These are phyloP conservation scores for Myotis daubentonii DNA, from an alignment of 2,797 vertebrate species.

Conservation along the genomic window DNA sequence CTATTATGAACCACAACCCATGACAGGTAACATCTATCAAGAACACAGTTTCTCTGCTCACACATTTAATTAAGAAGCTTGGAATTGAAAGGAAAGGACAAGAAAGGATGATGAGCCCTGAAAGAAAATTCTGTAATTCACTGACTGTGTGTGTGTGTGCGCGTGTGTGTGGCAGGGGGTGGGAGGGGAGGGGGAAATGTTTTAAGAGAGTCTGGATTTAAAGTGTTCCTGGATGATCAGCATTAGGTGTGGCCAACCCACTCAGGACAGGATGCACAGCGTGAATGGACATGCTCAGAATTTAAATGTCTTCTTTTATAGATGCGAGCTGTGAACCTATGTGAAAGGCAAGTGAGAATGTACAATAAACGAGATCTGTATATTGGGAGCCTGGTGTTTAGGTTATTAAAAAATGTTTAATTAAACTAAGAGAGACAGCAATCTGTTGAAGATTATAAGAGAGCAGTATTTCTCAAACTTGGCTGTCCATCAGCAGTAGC, in stretches of 20 bases:
- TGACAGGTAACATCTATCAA: conserved; percentile 69
- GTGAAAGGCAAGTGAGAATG: neutral
- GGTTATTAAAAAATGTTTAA: conserved; percentile 30
- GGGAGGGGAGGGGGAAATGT: fast-evolving
- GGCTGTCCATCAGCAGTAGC: neutral
- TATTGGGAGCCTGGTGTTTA: neutral
- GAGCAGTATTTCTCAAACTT: neutral
- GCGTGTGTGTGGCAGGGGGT: too few relatives aligned
- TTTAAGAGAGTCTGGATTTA: neutral
- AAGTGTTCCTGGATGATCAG: neutral
- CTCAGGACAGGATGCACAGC: neutral
- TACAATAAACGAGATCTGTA: neutral
- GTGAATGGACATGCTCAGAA: neutral
- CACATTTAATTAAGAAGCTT: conserved; percentile 71
- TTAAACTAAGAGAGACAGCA: conserved; percentile 25
- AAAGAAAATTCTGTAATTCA: conserved; percentile 36
- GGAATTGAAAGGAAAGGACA: conserved; percentile 63
- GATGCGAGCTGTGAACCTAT: neutral
- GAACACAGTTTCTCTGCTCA: conserved; percentile 60
- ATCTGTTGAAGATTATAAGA: neutral
- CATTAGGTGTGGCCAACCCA: neutral
- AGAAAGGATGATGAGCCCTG: conserved; percentile 14
- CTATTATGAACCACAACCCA: conserved; percentile 44
- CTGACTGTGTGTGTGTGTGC: neutral
- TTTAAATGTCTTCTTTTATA: neutral